Base-by-base conservation (phyloP, 2,888 invertebrate genomes). In the Aleiodes testaceus region DNA sequence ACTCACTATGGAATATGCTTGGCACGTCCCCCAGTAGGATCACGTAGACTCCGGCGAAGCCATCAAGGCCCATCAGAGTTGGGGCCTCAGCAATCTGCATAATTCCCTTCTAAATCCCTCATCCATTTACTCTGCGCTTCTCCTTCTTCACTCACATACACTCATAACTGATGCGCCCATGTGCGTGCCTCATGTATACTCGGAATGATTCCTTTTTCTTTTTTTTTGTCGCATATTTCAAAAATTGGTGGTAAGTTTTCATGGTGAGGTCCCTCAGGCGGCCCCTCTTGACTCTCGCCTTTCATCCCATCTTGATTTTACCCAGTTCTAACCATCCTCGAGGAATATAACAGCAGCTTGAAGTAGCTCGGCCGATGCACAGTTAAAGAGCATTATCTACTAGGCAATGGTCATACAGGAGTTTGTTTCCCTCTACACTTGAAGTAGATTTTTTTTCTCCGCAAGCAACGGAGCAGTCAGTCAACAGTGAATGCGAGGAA, bases 81-180 rank as follows among this genome's bases (percentile, higher is more conserved):
- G 82, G 83, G 84, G 81, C 86, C 63, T 45, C 44, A 83, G 82
- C 85, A 86, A 86, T 86, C 85, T 86, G 83, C 86, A 86, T 86
- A 86, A 86, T 86, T 85, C 79, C 79, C 81, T 79, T 80, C 76
- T 82, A 81, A 83, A 80, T 81, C 82, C 66, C 52, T 84, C 79
- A 79, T 84, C 80, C 79, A 74, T 74, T 77, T 75, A 78, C 81
- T 72, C 74, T 63, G 70, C 73, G 72, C 73, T 61, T 50, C 69
- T 64, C 50, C 45, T 3, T 14, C 45, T 63, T 70, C 73, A 26
- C 69, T 73, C 69, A 70, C 72, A 72, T 63, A 71, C 64, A 50
- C 72, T 36, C 36, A 9, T 36, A 36, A 36, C 9, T 36, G 3
- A 6, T 36, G 36, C 9, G 26, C 36, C 36, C 11, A 11, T 36